Percentiles rank a stretch among this genome's conserved stretches.
Evolutionary conservation across 2,888 invertebrate species (phyloP).

Genomic region (Blomia tropicalis): DNA sequence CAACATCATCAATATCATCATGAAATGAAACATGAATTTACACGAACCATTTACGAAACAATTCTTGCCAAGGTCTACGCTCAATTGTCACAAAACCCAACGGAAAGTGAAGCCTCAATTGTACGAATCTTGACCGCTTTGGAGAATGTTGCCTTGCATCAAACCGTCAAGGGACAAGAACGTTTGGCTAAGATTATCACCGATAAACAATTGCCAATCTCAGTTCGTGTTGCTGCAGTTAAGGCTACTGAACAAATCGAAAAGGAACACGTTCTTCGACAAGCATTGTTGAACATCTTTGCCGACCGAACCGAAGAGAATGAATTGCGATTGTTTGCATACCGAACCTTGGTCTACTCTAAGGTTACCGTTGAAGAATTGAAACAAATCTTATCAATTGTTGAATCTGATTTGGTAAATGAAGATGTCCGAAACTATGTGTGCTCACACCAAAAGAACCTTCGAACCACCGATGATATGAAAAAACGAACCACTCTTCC

Average conservation of each 20-base stretch:
- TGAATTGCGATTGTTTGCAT: neutral
- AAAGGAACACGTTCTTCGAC: neutral
- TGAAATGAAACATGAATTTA: neutral
- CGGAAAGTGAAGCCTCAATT: neutral
- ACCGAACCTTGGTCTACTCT: constrained; percentile 1
- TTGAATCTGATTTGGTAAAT: neutral
- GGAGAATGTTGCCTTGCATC: neutral
- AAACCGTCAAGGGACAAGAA: neutral
- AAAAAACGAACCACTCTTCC: neutral
- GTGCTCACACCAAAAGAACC: constrained; percentile 3
- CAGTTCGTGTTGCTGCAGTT: constrained; percentile 3
- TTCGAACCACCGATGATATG: neutral
- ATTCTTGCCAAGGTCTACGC: neutral
- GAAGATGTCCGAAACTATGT: neutral
- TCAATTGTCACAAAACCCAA: neutral
- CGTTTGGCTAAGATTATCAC: neutral
- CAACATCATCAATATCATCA: neutral
- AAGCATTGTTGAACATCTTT: neutral
- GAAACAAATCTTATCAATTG: neutral
- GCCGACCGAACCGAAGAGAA: neutral
- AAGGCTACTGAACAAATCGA: neutral
- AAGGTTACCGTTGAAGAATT: neutral
- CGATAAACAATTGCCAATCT: neutral
- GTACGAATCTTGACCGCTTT: constrained; percentile 6
- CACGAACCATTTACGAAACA: neutral